These are phyloP conservation scores for Epizoanthus scotinus DNA, from an alignment of 92 coral and sea anemone species.

Conservation along the genomic window DNA sequence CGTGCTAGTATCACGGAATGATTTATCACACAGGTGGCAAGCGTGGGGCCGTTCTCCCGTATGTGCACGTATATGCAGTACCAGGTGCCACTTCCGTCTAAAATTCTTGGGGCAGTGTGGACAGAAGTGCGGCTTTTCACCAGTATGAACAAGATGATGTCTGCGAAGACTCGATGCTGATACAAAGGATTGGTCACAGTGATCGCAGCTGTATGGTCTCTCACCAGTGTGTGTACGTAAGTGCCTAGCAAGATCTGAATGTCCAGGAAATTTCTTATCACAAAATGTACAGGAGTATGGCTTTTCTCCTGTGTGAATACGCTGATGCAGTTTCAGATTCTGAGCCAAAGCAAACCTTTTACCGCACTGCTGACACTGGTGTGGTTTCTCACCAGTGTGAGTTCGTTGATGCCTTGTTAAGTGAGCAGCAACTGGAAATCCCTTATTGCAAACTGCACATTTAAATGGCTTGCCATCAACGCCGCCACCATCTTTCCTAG, in stretches of 20 bases:
- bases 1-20: conserved; percentile 32
- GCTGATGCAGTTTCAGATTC: conserved; percentile 33
- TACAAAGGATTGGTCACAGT: conserved; percentile 37
- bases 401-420: conserved; percentile 34
- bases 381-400: conserved; percentile 36
- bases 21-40: conserved; percentile 40
- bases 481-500: conserved; percentile 13
- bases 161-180: conserved; percentile 41
- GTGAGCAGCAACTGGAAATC: conserved; percentile 38
- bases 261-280: conserved; percentile 30
- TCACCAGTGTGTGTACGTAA: conserved; percentile 39
- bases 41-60: conserved; percentile 36
- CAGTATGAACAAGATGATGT: conserved; percentile 43
- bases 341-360: conserved; percentile 31
- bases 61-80: conserved; percentile 39
- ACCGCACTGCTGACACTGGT: conserved; percentile 37
- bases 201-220: conserved; percentile 36
- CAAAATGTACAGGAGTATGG: conserved; percentile 37
- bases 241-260: conserved; percentile 36
- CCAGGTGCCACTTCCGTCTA: conserved; percentile 38
- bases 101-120: conserved; percentile 37
- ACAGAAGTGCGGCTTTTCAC: conserved; percentile 35
- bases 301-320: conserved; percentile 42
- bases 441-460: conserved; percentile 22
- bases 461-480: conserved; percentile 27